Evolutionary conservation across 1,140 invertebrate genomes (phyloP).

Genomic region (Ceratina calcarata): DNA sequence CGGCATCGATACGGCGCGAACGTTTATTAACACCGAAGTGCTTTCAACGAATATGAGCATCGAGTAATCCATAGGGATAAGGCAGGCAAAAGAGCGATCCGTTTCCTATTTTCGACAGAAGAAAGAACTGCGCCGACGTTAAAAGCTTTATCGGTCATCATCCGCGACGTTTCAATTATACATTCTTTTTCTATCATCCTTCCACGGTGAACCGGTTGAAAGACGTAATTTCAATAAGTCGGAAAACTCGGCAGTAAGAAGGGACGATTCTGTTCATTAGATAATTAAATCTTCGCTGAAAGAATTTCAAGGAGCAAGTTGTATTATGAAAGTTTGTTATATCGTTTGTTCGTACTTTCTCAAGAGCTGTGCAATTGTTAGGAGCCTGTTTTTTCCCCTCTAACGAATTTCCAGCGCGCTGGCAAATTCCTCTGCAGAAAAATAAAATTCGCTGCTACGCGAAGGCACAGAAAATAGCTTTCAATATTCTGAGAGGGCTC

Average conservation of each 20-base stretch:
- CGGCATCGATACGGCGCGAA: slow-evolving; percentile 37
- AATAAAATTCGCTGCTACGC: slow-evolving; percentile 39
- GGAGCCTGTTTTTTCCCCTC: too few relatives aligned
- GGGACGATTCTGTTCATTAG: too few relatives aligned
- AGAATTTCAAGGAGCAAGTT: too few relatives aligned
- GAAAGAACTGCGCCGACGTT: slow-evolving; percentile 29
- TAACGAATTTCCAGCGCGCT: not conserved
- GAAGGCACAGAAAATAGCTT: slow-evolving; percentile 45
- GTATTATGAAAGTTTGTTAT: too few relatives aligned
- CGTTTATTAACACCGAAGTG: slow-evolving; percentile 63
- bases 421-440: not conserved
- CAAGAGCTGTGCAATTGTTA: too few relatives aligned
- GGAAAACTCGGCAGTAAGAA: too few relatives aligned
- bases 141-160: slow-evolving; percentile 56
- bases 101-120: slow-evolving; percentile 49
- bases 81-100: slow-evolving; percentile 45
- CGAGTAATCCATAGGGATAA: slow-evolving; percentile 52
- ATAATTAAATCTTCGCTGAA: too few relatives aligned
- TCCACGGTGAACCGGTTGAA: not conserved
- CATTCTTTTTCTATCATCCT: slow-evolving; percentile 9
- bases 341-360: too few relatives aligned
- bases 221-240: too few relatives aligned
- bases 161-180: slow-evolving; percentile 36
- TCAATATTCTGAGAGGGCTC: slow-evolving; percentile 57
- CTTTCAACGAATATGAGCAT: slow-evolving; percentile 59